Conservation (phyloP, 2,888 invertebrate genomes). For the Nomada flava region DNA sequence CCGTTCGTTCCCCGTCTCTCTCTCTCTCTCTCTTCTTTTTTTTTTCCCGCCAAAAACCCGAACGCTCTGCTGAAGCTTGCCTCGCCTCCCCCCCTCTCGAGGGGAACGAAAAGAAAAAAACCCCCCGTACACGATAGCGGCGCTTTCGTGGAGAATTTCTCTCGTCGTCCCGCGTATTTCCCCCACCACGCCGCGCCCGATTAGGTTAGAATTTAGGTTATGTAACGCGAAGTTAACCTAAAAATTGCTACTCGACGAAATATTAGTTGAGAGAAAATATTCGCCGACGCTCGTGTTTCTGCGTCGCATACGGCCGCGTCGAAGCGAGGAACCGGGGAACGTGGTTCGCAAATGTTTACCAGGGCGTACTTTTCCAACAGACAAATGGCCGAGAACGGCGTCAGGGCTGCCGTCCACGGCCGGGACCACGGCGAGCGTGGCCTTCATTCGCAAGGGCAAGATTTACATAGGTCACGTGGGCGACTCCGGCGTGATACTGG, state of each 20-base stretch:
- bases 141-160: constrained; percentile 54
- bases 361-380: constrained; percentile 84
- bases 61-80: too few relatives aligned
- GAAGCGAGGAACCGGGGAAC: not conserved
- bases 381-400: constrained; percentile 98
- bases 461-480: constrained; percentile 99
- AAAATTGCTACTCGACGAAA: constrained; percentile 32
- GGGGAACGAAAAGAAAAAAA: too few relatives aligned
- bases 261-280: constrained; percentile 36
- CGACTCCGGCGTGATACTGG: constrained; percentile 97
- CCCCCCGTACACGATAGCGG: too few relatives aligned
- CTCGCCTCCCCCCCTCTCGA: too few relatives aligned
- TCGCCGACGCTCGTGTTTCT: not conserved
- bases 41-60: not conserved
- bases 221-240: constrained; percentile 77
- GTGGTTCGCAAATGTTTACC: not conserved
- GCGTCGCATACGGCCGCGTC: not conserved
- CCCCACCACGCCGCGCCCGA: constrained; percentile 71
- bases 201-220: constrained; percentile 81
- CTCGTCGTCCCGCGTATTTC: constrained; percentile 82
- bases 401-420: constrained; percentile 98
- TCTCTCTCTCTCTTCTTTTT: not conserved
- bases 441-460: constrained; percentile 96
- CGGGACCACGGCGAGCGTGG: constrained; percentile 98
- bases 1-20: not conserved